Conservation (phyloP, 2,888 invertebrate genomes). For the Ptycholaimellus sp. region DNA sequence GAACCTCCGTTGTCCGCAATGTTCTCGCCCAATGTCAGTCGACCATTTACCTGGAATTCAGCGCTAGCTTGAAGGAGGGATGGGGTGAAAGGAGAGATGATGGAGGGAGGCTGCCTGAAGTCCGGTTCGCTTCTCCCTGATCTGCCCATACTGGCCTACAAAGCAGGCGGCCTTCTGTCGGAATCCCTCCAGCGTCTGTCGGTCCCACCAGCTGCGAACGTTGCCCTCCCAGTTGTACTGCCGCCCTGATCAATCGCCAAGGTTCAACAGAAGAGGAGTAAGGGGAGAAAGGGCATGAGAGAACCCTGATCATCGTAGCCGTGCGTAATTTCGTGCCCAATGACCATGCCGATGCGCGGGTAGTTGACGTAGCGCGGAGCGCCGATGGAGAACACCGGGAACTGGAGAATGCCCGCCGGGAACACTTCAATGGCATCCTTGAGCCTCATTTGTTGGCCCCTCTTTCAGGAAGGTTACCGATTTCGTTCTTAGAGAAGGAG, state of each 20-base stretch:
- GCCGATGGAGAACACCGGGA: slow-evolving; percentile 15
- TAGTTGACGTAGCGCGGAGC: slow-evolving; percentile 16
- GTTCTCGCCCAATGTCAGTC: slow-evolving; percentile 18
- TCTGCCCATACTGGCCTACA: slow-evolving; percentile 15
- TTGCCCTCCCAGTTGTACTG: slow-evolving; percentile 17
- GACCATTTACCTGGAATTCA: slow-evolving; percentile 12
- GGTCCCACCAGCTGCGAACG: slow-evolving; percentile 16
- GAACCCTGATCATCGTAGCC: slow-evolving; percentile 18
- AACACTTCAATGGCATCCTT: slow-evolving; percentile 8
- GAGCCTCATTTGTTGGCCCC: no score
- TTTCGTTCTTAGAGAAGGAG: slow-evolving; percentile 15
- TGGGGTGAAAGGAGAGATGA: not conserved
- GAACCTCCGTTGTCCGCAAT: slow-evolving; percentile 21
- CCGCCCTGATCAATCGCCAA: slow-evolving; percentile 10
- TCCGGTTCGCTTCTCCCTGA: slow-evolving; percentile 12
- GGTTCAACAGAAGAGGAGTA: not conserved
- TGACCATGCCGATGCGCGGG: slow-evolving; percentile 18
- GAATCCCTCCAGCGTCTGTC: slow-evolving; percentile 14
- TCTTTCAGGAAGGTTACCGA: slow-evolving; percentile 8
- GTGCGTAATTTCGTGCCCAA: slow-evolving; percentile 19
- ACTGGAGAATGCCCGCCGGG: slow-evolving; percentile 18
- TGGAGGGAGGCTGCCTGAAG: slow-evolving; percentile 10
- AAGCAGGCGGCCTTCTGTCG: slow-evolving; percentile 16
- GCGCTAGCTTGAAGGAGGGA: not conserved
- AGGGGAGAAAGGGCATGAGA: not conserved